Conservation (phyloP, 2,888 invertebrate genomes). For the Nyleta sp. region DNA sequence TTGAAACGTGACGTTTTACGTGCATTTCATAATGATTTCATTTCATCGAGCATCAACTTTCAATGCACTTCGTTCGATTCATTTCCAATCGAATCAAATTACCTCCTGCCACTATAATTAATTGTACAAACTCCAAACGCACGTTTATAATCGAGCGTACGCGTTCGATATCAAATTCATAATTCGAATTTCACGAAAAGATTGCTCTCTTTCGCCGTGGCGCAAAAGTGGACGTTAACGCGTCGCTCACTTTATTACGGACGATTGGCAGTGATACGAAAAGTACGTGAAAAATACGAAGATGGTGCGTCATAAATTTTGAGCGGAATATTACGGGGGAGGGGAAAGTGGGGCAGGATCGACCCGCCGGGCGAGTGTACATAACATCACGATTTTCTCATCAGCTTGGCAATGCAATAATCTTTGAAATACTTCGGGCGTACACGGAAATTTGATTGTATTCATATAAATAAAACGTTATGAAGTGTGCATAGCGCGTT, state of each 20-base stretch:
- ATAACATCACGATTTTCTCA: constrained; percentile 63
- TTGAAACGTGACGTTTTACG: constrained; percentile 13
- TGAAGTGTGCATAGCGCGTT: constrained; percentile 17
- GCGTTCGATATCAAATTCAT: too few species aligned
- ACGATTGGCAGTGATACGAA: constrained; percentile 44
- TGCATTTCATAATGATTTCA: too few species aligned
- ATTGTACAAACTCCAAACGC: too few species aligned
- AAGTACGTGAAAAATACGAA: constrained; percentile 50
- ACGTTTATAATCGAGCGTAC: too few species aligned
- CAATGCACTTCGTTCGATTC: too few species aligned
- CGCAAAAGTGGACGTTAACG: too few species aligned
- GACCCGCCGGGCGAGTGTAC: constrained; percentile 50
- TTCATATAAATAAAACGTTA: constrained; percentile 39
- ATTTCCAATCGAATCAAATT: too few species aligned
- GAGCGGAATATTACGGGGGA: constrained; percentile 46
- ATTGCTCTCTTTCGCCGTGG: too few species aligned
- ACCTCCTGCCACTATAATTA: too few species aligned
- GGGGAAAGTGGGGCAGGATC: constrained; percentile 56
- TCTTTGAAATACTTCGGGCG: constrained; percentile 49
- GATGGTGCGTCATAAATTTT: constrained; percentile 55
- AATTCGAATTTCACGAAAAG: too few species aligned
- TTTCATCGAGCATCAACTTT: too few species aligned
- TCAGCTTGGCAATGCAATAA: constrained; percentile 57
- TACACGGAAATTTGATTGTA: constrained; percentile 41
- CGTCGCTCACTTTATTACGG: constrained; percentile 12